Evolutionary conservation across 2,888 invertebrate genomes (phyloP).

Genomic region (Perizoma flavofasciatum): DNA sequence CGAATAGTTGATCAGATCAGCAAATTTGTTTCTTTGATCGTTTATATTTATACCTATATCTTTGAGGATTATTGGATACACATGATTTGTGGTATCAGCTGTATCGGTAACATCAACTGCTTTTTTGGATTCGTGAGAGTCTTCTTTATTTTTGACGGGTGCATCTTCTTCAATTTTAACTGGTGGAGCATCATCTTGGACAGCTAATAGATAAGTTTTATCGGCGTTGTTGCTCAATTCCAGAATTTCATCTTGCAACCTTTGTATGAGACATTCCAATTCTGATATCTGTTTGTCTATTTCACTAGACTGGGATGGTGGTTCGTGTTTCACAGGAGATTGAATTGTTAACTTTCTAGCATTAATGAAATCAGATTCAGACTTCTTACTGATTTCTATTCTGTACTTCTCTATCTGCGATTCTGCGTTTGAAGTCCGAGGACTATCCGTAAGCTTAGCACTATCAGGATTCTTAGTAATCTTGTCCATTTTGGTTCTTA

Average conservation of each 20-base stretch:
- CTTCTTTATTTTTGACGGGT: slow-evolving; percentile 7
- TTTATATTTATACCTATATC: slow-evolving; percentile 17
- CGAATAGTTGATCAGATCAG: slow-evolving; percentile 18
- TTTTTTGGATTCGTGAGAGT: slow-evolving; percentile 14
- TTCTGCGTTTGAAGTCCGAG: slow-evolving; percentile 36
- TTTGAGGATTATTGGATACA: slow-evolving; percentile 27
- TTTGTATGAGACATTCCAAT: slow-evolving; percentile 54
- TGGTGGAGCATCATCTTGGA: slow-evolving; percentile 6
- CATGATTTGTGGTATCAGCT: slow-evolving; percentile 11
- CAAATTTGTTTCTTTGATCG: slow-evolving; percentile 11
- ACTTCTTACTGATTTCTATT: slow-evolving; percentile 36
- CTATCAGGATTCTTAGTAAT: slow-evolving; percentile 14
- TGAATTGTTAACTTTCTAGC: slow-evolving; percentile 44
- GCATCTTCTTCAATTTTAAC: slow-evolving; percentile 5
- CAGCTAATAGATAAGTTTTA: slow-evolving; percentile 19
- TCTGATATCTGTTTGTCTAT: slow-evolving; percentile 61
- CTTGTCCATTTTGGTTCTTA: slow-evolving; percentile 26
- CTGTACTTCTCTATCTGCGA: slow-evolving; percentile 46
- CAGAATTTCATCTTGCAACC: slow-evolving; percentile 58
- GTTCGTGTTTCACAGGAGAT: slow-evolving; percentile 31
- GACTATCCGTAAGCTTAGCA: slow-evolving; percentile 21
- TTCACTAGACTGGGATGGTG: slow-evolving; percentile 31
- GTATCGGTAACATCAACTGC: neutral
- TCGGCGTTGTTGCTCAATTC: slow-evolving; percentile 45
- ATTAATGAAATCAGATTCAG: slow-evolving; percentile 39